A percentile compares a stretch with the other conserved stretches of the same genome.
Evolutionary conservation across 1,140 invertebrate species (phyloP).

Genomic region (Trichoplusia ni): DNA sequence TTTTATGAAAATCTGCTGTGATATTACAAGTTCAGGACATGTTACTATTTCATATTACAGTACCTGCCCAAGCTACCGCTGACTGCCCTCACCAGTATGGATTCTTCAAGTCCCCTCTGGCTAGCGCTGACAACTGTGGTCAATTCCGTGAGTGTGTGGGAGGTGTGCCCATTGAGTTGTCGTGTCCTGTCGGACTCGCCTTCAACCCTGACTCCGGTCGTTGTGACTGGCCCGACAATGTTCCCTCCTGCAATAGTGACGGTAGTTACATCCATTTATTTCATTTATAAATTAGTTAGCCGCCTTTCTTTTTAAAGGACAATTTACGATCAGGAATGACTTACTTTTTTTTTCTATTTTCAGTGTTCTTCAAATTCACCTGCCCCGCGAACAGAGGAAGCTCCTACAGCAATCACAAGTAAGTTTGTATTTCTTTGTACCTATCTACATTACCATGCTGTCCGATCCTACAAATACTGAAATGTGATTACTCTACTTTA

Average conservation of each 20-base stretch:
- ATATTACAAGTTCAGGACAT: too few species aligned
- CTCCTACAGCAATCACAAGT: slow-evolving; percentile 50
- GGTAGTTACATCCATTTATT: too few species aligned
- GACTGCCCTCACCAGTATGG: slow-evolving; percentile 93
- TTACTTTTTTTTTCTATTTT: slow-evolving; percentile 34
- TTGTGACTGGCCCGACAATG: slow-evolving; percentile 93
- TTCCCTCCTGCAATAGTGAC: slow-evolving; percentile 87
- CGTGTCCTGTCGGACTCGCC: slow-evolving; percentile 91
- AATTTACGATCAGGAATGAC: too few species aligned
- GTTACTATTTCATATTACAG: slow-evolving; percentile 48
- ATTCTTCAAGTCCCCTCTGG: slow-evolving; percentile 86
- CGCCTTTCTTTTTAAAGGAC: too few species aligned
- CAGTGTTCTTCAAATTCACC: slow-evolving; percentile 52
- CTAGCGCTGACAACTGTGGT: slow-evolving; percentile 83
- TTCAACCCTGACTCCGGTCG: slow-evolving; percentile 88
- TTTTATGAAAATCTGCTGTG: too few species aligned
- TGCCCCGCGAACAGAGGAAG: slow-evolving; percentile 51
- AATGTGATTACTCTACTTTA: slow-evolving; percentile 31
- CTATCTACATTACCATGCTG: too few species aligned
- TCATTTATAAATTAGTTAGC: too few species aligned
- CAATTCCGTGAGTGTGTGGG: slow-evolving; percentile 90
- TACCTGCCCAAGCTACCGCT: slow-evolving; percentile 82
- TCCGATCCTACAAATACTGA: too few species aligned
- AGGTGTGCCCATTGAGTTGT: slow-evolving; percentile 83
- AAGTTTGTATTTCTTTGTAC: too few species aligned